A percentile compares a stretch with the other conserved stretches of the same genome.
Conservation (phyloP, 64 coral and sea anemone species). For the Montipora capricornis region DNA sequence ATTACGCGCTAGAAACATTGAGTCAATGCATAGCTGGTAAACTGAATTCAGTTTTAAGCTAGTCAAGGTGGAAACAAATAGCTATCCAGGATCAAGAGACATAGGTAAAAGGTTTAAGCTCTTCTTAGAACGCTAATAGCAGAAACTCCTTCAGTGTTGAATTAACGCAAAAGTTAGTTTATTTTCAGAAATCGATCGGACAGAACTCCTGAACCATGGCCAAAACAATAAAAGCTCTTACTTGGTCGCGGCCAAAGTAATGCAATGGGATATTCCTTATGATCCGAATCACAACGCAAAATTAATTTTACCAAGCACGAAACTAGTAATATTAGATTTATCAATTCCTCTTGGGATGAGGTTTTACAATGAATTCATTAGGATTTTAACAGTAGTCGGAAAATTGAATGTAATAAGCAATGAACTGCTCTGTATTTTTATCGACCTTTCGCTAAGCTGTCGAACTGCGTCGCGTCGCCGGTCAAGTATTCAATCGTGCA, state of each 20-base stretch:
- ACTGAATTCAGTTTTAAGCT: background rate
- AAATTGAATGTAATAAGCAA: conserved; percentile 21
- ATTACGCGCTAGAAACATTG: background rate
- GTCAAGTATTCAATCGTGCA: background rate
- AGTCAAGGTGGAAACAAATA: background rate
- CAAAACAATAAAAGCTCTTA: background rate
- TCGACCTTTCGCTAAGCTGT: background rate
- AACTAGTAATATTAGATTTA: conserved; percentile 7
- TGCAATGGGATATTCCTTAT: background rate
- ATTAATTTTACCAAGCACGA: conserved; percentile 58
- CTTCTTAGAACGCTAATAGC: background rate
- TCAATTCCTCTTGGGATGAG: conserved; percentile 10
- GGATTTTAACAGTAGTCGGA: background rate
- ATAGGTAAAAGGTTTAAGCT: background rate
- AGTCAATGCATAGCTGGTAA: background rate
- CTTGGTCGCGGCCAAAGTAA: conserved; percentile 24
- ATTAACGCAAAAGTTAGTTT: conserved; percentile 29
- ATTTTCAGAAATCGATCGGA: background rate
- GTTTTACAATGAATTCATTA: conserved; percentile 8
- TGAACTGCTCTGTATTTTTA: background rate
- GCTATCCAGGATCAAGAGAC: background rate
- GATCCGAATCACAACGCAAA: conserved; percentile 4
- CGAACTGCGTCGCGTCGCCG: no score
- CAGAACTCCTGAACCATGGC: background rate
- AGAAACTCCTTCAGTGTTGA: conserved; percentile 23